Base-by-base conservation (phyloP, 2,888 invertebrate species). In the Lathronympha strigana region DNA sequence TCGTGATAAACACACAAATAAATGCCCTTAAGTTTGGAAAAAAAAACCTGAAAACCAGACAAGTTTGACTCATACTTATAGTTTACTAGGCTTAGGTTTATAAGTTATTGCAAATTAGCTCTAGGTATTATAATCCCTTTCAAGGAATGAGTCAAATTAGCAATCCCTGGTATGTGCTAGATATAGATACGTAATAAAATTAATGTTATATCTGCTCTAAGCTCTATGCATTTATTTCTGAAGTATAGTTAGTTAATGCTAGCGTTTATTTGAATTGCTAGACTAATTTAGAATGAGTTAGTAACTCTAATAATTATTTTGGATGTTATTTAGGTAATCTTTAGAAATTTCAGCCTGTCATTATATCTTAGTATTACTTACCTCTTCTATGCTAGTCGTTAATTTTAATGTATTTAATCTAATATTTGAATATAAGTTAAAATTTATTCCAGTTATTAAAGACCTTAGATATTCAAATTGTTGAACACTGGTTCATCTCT, bases 401-500 rank as follows among this genome's bases (percentile, higher is more conserved):
- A 72, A 67, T 63, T 67, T 50, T 66, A 66, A 63, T 68, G 17
- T 71, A 66, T 51, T 17, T n/a, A n/a, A 25, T 45, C 43, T 31
- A 57, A 19, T 19, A 45, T 57, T 45, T 31, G 19, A 40, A 28
- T 31, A 31, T 57, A 3, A 19, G 47, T 21, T 64, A 57, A 70
- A 69, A 31, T 57, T 73, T 73, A 73, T 69, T 76, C 67, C 70
- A 45, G 43, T 45, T 21, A 33, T 17, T 72, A 33, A 63, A 47
- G 69, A 66, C 49, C n/a, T 61, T 67, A 53, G 43, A 50, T 66
- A 61, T 63, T 62, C 50, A 63, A 73, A 77, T 78, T 74, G 71
- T 78, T 77, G 77, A 75, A 74, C 78, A 76, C 73, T 67, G 62
- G 76, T 81, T 80, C 76, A 77, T 76, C 70, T 69, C 78, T 82